phyloP scores from a whole-genome alignment of 2,113 vertebrate genomes.

The Mastomys coucha region DNA sequence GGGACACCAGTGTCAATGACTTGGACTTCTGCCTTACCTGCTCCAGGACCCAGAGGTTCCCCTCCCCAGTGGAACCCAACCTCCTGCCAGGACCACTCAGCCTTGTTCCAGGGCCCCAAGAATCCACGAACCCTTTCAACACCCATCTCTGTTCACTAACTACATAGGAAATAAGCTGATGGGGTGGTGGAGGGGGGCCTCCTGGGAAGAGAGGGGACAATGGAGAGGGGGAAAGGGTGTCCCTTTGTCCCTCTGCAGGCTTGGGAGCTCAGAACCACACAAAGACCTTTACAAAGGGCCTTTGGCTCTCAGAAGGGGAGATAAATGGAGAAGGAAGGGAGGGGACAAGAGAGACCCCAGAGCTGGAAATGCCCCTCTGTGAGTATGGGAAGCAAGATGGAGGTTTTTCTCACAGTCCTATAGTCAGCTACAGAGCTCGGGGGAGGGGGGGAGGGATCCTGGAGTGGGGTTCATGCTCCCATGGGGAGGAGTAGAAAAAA shows the following conservation, averaged over 20 bases:
- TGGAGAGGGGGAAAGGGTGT: conserved; percentile 52
- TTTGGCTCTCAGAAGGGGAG: conserved; percentile 52
- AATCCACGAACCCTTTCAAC: background rate
- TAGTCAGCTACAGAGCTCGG: background rate
- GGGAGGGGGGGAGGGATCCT: background rate
- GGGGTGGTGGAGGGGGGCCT: background rate
- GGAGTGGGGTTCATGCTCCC: background rate
- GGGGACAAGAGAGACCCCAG: conserved; percentile 53
- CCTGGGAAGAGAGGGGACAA: conserved; percentile 64
- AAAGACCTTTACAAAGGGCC: conserved; percentile 77
- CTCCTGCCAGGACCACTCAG: background rate
- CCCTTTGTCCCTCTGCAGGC: conserved; percentile 54
- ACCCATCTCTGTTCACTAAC: background rate
- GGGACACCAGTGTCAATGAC: background rate
- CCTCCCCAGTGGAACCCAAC: background rate
- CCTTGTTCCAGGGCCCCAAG: background rate
- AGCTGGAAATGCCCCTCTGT: conserved; percentile 47
- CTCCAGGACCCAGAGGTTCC: rapidly evolving
- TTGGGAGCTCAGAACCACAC: conserved; percentile 66
- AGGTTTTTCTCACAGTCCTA: conserved; percentile 66
- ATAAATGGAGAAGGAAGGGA: conserved; percentile 15
- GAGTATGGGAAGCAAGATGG: conserved; percentile 64
- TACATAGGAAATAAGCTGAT: background rate
- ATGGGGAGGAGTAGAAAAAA: background rate
- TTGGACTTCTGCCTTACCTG: too few species aligned